These are phyloP conservation scores for Mastigias papua DNA, from an alignment of 30 jellyfish, hydroid and myxozoan species.

Conservation along the genomic window DNA sequence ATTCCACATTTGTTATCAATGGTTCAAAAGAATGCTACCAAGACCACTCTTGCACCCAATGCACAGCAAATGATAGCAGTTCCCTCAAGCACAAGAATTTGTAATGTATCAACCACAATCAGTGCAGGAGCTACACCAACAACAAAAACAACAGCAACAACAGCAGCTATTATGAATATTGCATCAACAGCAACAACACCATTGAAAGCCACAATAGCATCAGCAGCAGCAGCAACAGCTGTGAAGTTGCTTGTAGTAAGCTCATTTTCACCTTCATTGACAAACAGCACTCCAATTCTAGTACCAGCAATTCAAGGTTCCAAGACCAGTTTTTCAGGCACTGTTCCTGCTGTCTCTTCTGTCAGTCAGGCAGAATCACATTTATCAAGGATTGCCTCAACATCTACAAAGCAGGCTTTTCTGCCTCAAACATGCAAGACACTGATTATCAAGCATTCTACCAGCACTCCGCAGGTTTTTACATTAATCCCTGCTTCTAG, in stretches of 20 bases:
- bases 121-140: neutral
- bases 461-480: constrained; percentile 57
- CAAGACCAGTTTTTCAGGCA: neutral
- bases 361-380: neutral
- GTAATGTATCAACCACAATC: neutral
- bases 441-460: constrained; percentile 55
- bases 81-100: no score
- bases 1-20: constrained; percentile 38
- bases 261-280: constrained; percentile 9
- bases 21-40: constrained; percentile 18
- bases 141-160: neutral
- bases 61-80: constrained; percentile 20
- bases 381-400: constrained; percentile 11
- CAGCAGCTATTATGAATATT: neutral
- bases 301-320: constrained; percentile 2
- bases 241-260: constrained; percentile 45
- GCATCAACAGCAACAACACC: neutral
- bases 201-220: no score
- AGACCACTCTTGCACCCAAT: constrained; percentile 7
- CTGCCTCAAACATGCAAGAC: constrained; percentile 51
- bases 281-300: neutral
- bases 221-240: constrained; percentile 16
- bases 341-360: neutral
- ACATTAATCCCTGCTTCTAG: constrained; percentile 64
- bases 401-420: constrained; percentile 22